These are phyloP conservation scores for Oithona nana DNA, from an alignment of 2,888 invertebrate genomes.

Conservation along the genomic window DNA sequence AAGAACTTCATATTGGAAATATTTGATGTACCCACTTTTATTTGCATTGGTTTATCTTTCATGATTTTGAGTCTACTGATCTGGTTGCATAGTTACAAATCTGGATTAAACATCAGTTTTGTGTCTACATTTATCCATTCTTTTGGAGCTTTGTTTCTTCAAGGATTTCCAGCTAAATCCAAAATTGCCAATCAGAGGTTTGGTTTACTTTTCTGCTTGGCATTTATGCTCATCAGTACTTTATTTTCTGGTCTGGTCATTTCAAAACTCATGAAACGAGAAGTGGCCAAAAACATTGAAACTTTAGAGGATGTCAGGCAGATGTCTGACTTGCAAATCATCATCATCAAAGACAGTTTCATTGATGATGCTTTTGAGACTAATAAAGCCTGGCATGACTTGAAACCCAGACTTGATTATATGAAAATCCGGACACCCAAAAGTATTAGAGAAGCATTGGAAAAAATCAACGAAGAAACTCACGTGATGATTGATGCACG, in stretches of 20 bases:
- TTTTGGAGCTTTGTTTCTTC: neutral
- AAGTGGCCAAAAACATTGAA: neutral
- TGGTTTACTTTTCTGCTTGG: neutral
- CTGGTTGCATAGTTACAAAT: neutral
- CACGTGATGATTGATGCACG: neutral
- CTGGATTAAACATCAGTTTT: neutral
- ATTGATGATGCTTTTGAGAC: neutral
- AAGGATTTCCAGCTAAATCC: neutral
- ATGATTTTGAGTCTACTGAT: neutral
- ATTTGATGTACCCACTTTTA: neutral
- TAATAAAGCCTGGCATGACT: neutral
- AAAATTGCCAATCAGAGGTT: neutral
- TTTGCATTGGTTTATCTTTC: neutral
- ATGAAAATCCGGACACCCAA: neutral
- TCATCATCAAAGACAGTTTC: neutral
- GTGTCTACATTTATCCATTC: neutral
- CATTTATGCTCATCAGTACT: neutral
- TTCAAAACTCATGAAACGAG: neutral
- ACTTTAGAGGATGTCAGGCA: neutral
- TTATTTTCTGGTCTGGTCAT: neutral
- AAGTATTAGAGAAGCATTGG: neutral
- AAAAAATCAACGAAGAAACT: neutral
- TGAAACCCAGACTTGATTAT: neutral
- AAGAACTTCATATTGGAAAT: neutral
- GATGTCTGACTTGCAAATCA: neutral